phyloP scores from a whole-genome alignment of 2,113 vertebrate species.

The Butorides virescens region DNA sequence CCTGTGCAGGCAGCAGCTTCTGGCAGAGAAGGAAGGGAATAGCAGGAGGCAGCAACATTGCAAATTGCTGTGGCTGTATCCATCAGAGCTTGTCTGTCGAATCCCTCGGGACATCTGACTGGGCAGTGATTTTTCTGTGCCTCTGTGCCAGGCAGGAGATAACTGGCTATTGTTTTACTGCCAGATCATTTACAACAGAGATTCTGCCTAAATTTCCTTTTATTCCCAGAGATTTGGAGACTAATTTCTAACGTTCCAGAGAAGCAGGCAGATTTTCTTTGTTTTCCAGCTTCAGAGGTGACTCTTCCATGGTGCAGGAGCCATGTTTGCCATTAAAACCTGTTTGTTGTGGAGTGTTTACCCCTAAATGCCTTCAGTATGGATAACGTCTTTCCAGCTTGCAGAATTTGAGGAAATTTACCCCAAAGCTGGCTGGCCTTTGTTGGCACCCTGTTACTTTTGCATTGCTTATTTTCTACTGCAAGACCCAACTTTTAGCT shows the following conservation, averaged over 20 bases:
- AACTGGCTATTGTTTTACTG: slow-evolving; percentile 4
- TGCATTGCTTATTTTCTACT: background rate
- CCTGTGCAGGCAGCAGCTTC: background rate
- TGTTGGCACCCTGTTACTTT: background rate
- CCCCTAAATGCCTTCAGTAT: background rate
- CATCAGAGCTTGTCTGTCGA: background rate
- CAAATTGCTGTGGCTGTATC: slow-evolving; percentile 1
- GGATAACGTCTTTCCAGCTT: accelerated
- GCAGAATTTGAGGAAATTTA: background rate
- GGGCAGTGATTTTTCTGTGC: background rate
- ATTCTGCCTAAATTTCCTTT: background rate
- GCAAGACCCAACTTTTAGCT: background rate
- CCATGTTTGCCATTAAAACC: background rate
- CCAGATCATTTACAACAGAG: background rate
- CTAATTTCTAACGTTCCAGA: background rate
- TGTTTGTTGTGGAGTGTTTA: background rate
- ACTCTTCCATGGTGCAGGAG: background rate
- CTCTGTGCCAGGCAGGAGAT: slow-evolving; percentile 1
- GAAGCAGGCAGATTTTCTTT: background rate
- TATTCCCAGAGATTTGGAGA: background rate
- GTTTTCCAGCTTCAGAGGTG: background rate
- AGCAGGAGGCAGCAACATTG: background rate
- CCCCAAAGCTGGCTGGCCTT: background rate
- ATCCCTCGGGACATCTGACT: background rate
- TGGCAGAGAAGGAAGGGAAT: background rate